Conservation (phyloP, 2,797 vertebrate species). For the Xenentodon cancila region DNA sequence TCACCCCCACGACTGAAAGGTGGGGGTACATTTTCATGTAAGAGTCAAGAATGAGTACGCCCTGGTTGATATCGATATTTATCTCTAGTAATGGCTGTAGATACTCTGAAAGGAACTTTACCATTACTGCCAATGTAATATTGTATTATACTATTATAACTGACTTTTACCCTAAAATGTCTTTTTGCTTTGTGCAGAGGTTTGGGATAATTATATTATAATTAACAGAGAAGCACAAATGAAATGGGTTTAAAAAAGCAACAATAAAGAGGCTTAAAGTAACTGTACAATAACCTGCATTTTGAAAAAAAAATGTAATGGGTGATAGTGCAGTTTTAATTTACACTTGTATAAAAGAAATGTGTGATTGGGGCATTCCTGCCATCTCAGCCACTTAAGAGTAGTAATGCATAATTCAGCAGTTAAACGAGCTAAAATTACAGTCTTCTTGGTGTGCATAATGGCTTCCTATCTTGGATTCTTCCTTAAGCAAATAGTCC, state of each 20-base stretch:
- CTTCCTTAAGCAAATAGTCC: slow-evolving; percentile 24
- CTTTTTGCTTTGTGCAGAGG: too few relatives aligned
- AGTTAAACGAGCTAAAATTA: slow-evolving; percentile 17
- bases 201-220: too few relatives aligned
- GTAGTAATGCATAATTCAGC: slow-evolving; percentile 3
- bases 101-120: too few relatives aligned
- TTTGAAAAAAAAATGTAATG: neutral
- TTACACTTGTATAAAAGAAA: slow-evolving; percentile 1
- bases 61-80: too few relatives aligned
- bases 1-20: too few relatives aligned
- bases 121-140: too few relatives aligned
- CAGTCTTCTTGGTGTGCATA: slow-evolving; percentile 23
- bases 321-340: neutral
- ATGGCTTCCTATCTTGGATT: neutral
- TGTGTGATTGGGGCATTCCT: neutral
- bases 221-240: too few relatives aligned
- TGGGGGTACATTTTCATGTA: too few relatives aligned
- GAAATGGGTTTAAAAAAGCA: neutral
- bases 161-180: too few relatives aligned
- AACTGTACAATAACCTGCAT: neutral
- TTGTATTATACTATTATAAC: too few relatives aligned
- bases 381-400: neutral
- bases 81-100: too few relatives aligned
- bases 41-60: too few relatives aligned
- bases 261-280: neutral